phyloP scores from a whole-genome alignment of 2,113 vertebrate species.

The Odocoileus hemionus region DNA sequence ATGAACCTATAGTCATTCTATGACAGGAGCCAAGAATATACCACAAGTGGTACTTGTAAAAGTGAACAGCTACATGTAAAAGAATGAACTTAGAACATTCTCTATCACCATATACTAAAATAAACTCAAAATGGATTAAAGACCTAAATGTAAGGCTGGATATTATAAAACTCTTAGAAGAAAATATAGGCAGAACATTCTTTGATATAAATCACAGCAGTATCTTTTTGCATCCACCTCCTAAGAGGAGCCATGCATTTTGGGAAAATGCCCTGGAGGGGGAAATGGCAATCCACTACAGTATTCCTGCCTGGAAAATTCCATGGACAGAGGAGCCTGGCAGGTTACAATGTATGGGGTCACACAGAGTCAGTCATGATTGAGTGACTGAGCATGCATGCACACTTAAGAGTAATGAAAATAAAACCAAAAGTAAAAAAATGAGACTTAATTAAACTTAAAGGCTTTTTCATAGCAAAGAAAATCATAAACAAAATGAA shows the following conservation, averaged over 20 bases:
- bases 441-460: not conserved
- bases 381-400: not conserved
- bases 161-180: not conserved
- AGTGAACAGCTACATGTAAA: not conserved
- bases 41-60: not conserved
- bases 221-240: not conserved
- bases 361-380: not conserved
- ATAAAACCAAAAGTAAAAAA: not conserved
- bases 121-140: not conserved
- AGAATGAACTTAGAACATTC: not conserved
- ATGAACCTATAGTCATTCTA: not conserved
- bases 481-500: not conserved
- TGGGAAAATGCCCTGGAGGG: not conserved
- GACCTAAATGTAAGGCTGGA: not conserved
- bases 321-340: not conserved
- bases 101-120: not conserved
- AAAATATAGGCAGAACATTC: not conserved
- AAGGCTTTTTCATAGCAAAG: not conserved
- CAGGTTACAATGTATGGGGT: not conserved
- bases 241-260: not conserved
- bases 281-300: not conserved
- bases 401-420: not conserved
- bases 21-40: not conserved
- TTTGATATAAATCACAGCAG: not conserved
- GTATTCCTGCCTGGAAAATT: not conserved